Evolutionary conservation across 2,888 invertebrate species (phyloP).

Genomic region (Abscondita cerata): DNA sequence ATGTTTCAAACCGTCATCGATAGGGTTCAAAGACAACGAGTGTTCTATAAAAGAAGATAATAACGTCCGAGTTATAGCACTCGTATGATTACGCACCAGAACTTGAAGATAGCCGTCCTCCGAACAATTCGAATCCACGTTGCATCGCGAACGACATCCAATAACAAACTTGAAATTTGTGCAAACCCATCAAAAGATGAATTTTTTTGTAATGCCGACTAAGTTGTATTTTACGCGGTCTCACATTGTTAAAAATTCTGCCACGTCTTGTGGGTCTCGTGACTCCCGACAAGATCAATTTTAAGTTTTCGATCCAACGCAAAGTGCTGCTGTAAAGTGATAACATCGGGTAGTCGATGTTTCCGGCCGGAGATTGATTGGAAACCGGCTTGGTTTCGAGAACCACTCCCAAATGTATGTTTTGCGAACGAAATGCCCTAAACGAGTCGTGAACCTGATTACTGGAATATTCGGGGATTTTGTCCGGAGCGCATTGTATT

Average conservation of each 20-base stretch:
- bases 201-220: constrained; percentile 92
- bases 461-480: constrained; percentile 95
- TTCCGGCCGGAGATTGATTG: constrained; percentile 58
- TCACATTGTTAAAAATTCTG: constrained; percentile 81
- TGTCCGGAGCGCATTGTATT: constrained; percentile 94
- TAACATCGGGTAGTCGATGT: constrained; percentile 71
- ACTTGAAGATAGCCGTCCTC: constrained; percentile 81
- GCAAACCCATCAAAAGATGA: constrained; percentile 84
- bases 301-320: constrained; percentile 95
- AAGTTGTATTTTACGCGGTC: constrained; percentile 87
- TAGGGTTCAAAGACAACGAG: constrained; percentile 72
- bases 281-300: constrained; percentile 89
- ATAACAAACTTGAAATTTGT: constrained; percentile 88
- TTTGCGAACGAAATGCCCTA: constrained; percentile 90
- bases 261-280: constrained; percentile 95
- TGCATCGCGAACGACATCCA: constrained; percentile 99
- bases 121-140: constrained; percentile 86
- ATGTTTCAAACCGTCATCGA: constrained; percentile 83
- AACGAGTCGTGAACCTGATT: constrained; percentile 97
- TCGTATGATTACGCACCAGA: constrained; percentile 59
- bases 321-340: constrained; percentile 92
- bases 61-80: neutral
- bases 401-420: constrained; percentile 78
- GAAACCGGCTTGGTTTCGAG: constrained; percentile 75
- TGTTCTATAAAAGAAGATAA: constrained; percentile 63